Base-by-base conservation (phyloP, 2,113 vertebrate species). In the Perognathus longimembris region DNA sequence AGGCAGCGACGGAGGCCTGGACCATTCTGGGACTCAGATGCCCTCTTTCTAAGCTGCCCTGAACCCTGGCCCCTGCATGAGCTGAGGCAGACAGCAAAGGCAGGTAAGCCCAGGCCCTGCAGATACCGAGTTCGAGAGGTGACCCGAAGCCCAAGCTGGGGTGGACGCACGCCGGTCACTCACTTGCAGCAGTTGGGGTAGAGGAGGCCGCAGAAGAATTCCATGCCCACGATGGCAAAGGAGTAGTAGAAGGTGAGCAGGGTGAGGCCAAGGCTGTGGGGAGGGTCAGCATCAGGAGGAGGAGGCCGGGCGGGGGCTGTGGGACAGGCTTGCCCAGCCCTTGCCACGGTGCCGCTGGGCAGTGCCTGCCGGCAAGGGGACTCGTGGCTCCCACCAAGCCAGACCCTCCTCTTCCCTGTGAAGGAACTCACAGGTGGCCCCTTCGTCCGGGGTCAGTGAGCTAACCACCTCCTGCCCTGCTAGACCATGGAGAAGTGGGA, bases 131-230 rank as follows among this genome's bases (percentile, higher is more conserved):
- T 6, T 34, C 5, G 17, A 1, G 34, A n/a, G n/a, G n/a, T n/a
- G n/a, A 34, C 45, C 42, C 21, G 6, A 5, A n/a, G 42, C 34
- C 24, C 14, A 20, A 12, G 50, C 50, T 15, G 10, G 50, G 50
- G 7, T 12, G 40, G 15, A 14, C 22, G 14, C 15, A 0, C 0
- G n/a, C 3, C 0, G 0, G 0, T 0, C 18, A 98, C 99, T 98
- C 97, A 99, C 99, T 99, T 99, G 99, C 99, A 99, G 98, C 99
- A 99, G 98, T 99, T 99, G 0, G 98, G 99, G 97, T 98, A 99
- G 92, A 99, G 97, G 34, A 98, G 98, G 0, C 98, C 99, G 17
- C 98, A 99, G 54, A 99, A 99, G 97, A 99, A 99, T 96, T 99
- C 99, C 99, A 99, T 99, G 94, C 99, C 99, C 92, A 99, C 98